A percentile compares a stretch with the other conserved stretches of the same genome.
Evolutionary conservation across 2,797 vertebrate genomes (phyloP).

Genomic region (Falco berigora): DNA sequence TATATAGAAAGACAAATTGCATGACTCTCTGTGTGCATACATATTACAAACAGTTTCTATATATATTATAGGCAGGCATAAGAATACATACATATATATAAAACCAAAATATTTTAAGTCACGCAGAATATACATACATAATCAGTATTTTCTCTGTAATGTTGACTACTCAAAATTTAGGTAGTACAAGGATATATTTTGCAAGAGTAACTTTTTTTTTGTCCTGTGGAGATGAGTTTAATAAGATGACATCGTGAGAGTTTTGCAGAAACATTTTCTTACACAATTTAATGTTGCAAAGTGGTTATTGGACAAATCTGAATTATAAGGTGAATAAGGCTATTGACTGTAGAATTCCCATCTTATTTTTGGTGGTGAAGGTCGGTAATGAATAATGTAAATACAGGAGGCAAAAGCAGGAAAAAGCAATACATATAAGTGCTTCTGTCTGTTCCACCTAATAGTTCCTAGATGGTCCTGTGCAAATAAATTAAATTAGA

Average conservation of each 20-base stretch:
- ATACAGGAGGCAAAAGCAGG: not conserved
- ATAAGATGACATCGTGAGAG: not conserved
- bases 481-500: not conserved
- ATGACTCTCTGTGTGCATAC: fast-evolving
- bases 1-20: not conserved
- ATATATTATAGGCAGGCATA: not conserved
- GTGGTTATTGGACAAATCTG: not conserved
- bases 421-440: not conserved
- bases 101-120: not conserved
- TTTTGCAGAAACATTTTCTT: not conserved
- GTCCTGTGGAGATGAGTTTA: not conserved
- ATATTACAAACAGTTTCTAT: not conserved
- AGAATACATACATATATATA: not conserved
- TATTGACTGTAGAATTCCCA: not conserved
- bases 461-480: not conserved
- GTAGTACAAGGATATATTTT: not conserved
- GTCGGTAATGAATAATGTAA: not conserved
- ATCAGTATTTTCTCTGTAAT: not conserved
- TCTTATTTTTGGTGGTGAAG: not conserved
- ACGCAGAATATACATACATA: not conserved
- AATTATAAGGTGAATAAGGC: not conserved
- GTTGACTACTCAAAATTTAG: not conserved
- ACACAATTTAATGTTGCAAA: not conserved
- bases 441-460: not conserved
- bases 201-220: not conserved